Conservation (phyloP, 2,113 vertebrate species). For the Eolophus roseicapilla region DNA sequence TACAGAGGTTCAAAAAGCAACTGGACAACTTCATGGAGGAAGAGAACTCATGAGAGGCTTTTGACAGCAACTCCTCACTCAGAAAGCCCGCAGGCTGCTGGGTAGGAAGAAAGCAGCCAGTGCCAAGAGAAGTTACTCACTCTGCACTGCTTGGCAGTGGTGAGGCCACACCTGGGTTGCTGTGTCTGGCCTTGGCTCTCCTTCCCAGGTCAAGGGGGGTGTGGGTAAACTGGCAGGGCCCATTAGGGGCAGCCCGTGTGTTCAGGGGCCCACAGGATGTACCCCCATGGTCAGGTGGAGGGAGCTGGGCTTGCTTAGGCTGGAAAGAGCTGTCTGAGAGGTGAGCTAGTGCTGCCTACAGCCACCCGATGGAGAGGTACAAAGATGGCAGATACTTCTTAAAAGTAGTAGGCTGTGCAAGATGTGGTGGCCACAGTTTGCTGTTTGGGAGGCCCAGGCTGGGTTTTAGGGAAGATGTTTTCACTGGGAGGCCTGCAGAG, state of each 20-base stretch:
- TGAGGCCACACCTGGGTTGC: background rate
- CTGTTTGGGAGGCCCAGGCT: background rate
- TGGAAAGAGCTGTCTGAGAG: background rate
- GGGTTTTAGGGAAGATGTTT: background rate
- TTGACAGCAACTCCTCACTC: background rate
- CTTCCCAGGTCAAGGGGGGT: background rate
- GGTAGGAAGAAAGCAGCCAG: background rate
- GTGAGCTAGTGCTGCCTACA: background rate
- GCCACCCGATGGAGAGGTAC: background rate
- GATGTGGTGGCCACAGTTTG: background rate
- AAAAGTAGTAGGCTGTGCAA: background rate
- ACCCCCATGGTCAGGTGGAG: background rate
- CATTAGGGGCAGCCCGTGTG: rapidly evolving
- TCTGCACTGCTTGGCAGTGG: background rate
- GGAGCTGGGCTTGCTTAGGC: background rate
- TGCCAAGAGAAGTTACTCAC: background rate
- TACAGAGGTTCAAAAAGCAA: background rate
- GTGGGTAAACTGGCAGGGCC: background rate
- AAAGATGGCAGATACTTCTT: background rate
- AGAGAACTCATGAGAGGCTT: background rate
- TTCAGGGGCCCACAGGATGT: background rate
- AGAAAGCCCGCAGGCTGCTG: background rate
- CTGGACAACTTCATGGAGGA: background rate
- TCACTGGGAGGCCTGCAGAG: background rate
- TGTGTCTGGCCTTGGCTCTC: rapidly evolving